Conservation (phyloP, 2,888 invertebrate species). For the Drosophila recens region DNA sequence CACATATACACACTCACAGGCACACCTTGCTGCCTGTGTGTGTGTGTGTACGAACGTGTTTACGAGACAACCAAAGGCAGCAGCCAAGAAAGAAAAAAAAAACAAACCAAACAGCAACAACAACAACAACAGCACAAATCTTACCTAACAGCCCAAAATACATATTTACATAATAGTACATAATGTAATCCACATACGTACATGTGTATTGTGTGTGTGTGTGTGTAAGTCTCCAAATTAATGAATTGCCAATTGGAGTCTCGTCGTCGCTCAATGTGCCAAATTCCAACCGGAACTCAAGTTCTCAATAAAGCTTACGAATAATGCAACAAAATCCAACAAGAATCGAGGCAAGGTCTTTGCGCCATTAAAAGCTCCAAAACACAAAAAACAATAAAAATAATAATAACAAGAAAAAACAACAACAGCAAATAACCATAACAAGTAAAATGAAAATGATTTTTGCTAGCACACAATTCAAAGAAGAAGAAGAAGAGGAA, state of each 20-base stretch:
- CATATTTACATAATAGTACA: slow-evolving; percentile 9
- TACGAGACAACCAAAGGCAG: slow-evolving; percentile 58
- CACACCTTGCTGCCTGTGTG: slow-evolving; percentile 16
- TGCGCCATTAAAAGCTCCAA: slow-evolving; percentile 9
- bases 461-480: slow-evolving; percentile 2
- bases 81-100: slow-evolving; percentile 40
- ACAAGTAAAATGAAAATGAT: slow-evolving; percentile 2
- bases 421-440: slow-evolving; percentile 10
- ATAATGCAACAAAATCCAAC: slow-evolving; percentile 17
- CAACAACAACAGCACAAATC: slow-evolving; percentile 39
- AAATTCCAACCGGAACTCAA: slow-evolving; percentile 56
- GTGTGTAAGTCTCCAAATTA: slow-evolving; percentile 21
- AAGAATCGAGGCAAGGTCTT: slow-evolving; percentile 43
- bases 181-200: neutral
- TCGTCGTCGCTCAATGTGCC: slow-evolving; percentile 29
- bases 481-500: slow-evolving; percentile 10
- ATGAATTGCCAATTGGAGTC: slow-evolving; percentile 51
- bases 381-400: neutral
- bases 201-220: slow-evolving; percentile 43
- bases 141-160: slow-evolving; percentile 50
- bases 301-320: slow-evolving; percentile 6
- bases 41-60: slow-evolving; percentile 63
- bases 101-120: slow-evolving; percentile 25
- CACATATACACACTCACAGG: slow-evolving; percentile 32
- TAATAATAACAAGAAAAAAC: slow-evolving; percentile 16